phyloP scores from a whole-genome alignment of 2,113 vertebrate species.

The Carettochelys insculpta region DNA sequence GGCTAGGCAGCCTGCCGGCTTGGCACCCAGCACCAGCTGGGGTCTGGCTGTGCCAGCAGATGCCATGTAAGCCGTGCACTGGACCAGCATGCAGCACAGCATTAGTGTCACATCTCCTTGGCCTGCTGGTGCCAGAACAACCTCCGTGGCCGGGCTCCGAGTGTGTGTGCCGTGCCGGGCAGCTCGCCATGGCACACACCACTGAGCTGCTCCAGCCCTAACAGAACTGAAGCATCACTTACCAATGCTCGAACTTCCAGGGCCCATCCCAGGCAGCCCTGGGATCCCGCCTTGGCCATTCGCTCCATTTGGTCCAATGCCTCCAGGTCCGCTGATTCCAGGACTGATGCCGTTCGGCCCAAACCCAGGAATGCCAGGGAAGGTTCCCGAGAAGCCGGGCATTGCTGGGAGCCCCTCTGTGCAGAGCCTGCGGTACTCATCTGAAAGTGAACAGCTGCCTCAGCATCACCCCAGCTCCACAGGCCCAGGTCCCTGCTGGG shows the following conservation, averaged over 20 bases:
- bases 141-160: not conserved
- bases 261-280: slow-evolving; percentile 72
- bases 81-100: not conserved
- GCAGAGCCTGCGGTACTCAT: slow-evolving; percentile 88
- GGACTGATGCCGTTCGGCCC: slow-evolving; percentile 61
- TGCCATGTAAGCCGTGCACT: not conserved
- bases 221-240: not conserved
- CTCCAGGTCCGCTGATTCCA: slow-evolving; percentile 71
- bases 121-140: not conserved
- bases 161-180: accelerated
- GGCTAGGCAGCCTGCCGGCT: not conserved
- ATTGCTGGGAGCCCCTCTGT: slow-evolving; percentile 81
- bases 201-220: not conserved
- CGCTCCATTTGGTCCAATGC: slow-evolving; percentile 66
- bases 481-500: not conserved
- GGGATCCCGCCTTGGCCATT: slow-evolving; percentile 75
- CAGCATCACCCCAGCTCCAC: not conserved
- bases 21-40: not conserved
- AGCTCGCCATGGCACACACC: not conserved
- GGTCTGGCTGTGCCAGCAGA: not conserved
- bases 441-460: slow-evolving; percentile 68
- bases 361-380: slow-evolving; percentile 60
- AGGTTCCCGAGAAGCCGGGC: slow-evolving; percentile 62
- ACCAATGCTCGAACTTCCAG: slow-evolving; percentile 78
- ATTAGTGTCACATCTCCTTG: not conserved